These are phyloP conservation scores for Pecten maximus DNA, from an alignment of 2,888 invertebrate genomes.

Conservation along the genomic window DNA sequence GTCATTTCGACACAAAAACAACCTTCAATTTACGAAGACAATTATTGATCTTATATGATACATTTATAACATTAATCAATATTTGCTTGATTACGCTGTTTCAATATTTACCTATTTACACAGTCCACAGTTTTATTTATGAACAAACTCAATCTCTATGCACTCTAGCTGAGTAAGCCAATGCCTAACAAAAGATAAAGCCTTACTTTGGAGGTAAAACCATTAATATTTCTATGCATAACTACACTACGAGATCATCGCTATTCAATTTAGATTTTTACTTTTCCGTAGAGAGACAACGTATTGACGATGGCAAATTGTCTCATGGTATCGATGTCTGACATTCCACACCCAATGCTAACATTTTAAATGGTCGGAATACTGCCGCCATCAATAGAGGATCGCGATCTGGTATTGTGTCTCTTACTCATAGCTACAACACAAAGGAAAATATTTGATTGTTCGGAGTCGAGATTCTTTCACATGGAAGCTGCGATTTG, in stretches of 20 bases:
- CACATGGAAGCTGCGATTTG: neutral
- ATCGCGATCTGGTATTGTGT: neutral
- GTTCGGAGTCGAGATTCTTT: neutral
- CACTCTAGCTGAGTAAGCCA: neutral
- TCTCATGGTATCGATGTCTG: neutral
- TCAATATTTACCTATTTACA: conserved; percentile 11
- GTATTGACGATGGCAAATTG: neutral
- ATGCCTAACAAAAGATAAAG: neutral
- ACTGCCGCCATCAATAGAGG: neutral
- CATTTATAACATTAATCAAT: neutral
- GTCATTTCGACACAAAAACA: neutral
- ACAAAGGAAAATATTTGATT: neutral
- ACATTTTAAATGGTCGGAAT: neutral
- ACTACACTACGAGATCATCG: neutral
- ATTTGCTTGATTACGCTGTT: conserved; percentile 8
- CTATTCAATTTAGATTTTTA: neutral
- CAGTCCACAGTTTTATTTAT: neutral
- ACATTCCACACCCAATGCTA: neutral
- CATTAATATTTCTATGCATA: neutral
- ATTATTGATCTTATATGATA: neutral
- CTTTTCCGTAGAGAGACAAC: neutral
- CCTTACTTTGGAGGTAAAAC: neutral
- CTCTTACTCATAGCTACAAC: neutral
- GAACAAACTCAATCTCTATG: neutral
- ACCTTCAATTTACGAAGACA: neutral